Conservation (phyloP, 53 echinoderm and acorn worm species). For the Patiria pectinifera region DNA sequence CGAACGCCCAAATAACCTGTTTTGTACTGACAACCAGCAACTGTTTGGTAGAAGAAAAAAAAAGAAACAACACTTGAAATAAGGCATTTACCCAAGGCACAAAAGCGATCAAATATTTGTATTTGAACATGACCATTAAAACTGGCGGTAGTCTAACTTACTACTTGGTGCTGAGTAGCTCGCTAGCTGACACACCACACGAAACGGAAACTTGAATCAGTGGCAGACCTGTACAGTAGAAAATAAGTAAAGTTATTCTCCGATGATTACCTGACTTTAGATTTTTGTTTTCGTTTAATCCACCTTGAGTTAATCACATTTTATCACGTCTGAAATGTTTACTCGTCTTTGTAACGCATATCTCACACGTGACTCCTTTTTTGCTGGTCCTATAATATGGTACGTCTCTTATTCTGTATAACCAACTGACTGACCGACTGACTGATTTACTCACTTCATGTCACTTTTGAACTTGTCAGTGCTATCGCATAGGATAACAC, state of each 20-base stretch:
- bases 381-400: too few relatives aligned
- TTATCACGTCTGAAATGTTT: too few relatives aligned
- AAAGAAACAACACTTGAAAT: not conserved
- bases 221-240: slow-evolving; percentile 36
- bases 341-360: too few relatives aligned
- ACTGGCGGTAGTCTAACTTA: slow-evolving; percentile 34
- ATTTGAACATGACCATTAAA: not conserved
- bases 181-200: slow-evolving; percentile 6
- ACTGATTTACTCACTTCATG: too few relatives aligned
- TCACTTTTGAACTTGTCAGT: too few relatives aligned
- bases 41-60: slow-evolving; percentile 21
- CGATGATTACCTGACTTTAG: not conserved
- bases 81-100: not conserved
- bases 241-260: not conserved
- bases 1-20: slow-evolving; percentile 68
- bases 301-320: too few relatives aligned
- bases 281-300: not conserved
- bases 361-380: too few relatives aligned
- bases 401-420: too few relatives aligned
- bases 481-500: too few relatives aligned
- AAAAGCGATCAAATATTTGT: too few relatives aligned
- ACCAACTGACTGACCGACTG: too few relatives aligned
- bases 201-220: slow-evolving; percentile 44
- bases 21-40: slow-evolving; percentile 71
- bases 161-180: slow-evolving; percentile 40